phyloP scores from a whole-genome alignment of 2,797 vertebrate species.

The Thripadectes ignobilis region DNA sequence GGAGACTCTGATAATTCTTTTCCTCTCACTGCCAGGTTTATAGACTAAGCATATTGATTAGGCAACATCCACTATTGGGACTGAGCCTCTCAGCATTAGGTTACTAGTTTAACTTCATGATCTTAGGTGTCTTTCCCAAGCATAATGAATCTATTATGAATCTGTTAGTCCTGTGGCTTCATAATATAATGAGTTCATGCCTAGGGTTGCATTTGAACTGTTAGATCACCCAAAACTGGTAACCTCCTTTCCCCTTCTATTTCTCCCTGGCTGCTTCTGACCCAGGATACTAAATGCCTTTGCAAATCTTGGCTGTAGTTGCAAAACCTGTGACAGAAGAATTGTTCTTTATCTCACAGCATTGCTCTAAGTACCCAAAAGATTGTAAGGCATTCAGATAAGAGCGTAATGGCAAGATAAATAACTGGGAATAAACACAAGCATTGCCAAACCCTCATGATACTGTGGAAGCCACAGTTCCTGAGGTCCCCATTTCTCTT shows the following conservation, averaged over 20 bases:
- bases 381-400: slow-evolving; percentile 10
- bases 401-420: not conserved
- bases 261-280: not conserved
- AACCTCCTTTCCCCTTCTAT: not conserved
- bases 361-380: not conserved
- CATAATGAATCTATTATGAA: not conserved
- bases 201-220: not conserved
- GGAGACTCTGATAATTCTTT: not conserved
- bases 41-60: not conserved
- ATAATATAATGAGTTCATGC: not conserved
- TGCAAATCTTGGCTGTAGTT: not conserved
- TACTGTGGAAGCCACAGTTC: not conserved
- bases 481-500: not conserved
- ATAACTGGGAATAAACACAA: not conserved
- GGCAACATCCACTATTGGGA: not conserved
- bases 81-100: not conserved
- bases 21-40: not conserved
- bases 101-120: not conserved
- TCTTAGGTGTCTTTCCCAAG: not conserved
- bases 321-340: not conserved
- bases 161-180: not conserved
- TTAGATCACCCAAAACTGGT: not conserved
- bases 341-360: not conserved
- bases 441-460: not conserved
- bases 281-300: not conserved